Evolutionary conservation across 1,140 invertebrate species (phyloP), one percentile per base, ranked within the genome.

Genomic region (Bombus superbus): DNA sequence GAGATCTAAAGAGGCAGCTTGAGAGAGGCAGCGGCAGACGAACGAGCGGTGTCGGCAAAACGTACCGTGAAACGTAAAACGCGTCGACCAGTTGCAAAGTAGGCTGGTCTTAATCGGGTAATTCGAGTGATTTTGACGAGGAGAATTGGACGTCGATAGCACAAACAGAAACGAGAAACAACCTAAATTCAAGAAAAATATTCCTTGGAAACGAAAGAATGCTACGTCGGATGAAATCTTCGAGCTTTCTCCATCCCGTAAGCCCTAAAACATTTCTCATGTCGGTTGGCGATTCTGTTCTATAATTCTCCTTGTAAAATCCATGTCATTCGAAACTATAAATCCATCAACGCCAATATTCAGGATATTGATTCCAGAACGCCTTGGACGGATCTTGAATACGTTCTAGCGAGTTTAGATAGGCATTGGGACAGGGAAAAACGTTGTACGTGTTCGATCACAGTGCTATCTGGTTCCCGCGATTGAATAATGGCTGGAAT

Each of bases 291-390:
- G 11, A 53, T 53, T 53, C 74, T 38, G 74, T 76, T 76, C 74
- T 57, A 76, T 57, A 76, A 76, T 76, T 76, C 72, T 74, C 22
- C 53, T 35, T 22, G 47, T 35, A 57, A 76, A 76, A 76, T 76
- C 74, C 35, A 76, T 76, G 74, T 53, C 74, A 59, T 76, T 57
- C 47, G 53, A 76, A 76, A 59, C 74, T 76, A 57, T 76, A 76
- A 76, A 76, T 76, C 74, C 74, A 59, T 76, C 74, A 76, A 76
- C 53, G 74, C 74, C 74, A 76, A 76, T 57, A 59, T 76, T 76
- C 47, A 57, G 74, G 74, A 76, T 76, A 76, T 76, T 76, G 74
- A 76, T 76, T 76, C 47, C 47, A 76, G 74, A 76, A 57, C 74
- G 59, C 47, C 74, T 76, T 76, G 74, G 35, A 38, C 32, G 74